Base-by-base conservation (phyloP, 2,113 vertebrate genomes). In the Hippoglossus stenolepis region DNA sequence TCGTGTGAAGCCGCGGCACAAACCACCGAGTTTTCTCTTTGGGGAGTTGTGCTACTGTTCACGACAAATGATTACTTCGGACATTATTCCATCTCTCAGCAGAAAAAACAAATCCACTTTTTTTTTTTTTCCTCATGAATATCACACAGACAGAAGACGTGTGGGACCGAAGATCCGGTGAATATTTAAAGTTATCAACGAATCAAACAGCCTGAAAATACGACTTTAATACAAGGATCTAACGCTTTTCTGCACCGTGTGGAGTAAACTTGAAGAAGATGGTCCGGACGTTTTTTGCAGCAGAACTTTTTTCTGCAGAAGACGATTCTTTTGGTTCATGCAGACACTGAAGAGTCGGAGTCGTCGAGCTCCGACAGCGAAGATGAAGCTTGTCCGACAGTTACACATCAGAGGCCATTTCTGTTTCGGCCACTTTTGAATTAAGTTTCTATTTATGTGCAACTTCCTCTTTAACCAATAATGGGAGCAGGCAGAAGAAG, bases 1-100 rank as follows among this genome's bases (percentile, higher is more conserved):
- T 96, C 0, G 95, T 95, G 23, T 98, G 93, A 97, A 62, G 3
- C 20, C 51, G 2, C 20, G 7, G 18, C 51, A n/a, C n/a, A n/a
- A n/a, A 10, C 51, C 15, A 5, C 56, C 2, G 54, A 47, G 21
- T 66, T 31, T 38, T 54, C n/a, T 20, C 38, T 60, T 40, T 60
- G 31, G 31, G 31, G 31, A 35, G 69, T 73, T n/a, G 62, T 24
- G 26, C 60, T 7, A 40, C 54, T 51, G 59, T 56, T 76, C 18
- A n/a, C 18, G 23, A 15, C 17, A 24, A 24, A 38, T 49, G 47
- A 62, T 31, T 20, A 2, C 15, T 20, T 3, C 59, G 10, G 28
- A 15, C 9, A n/a, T 2, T 53, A 61, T 35, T 57, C 20, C 3
- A 61, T 35, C 62, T 61, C 18, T 35, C 56, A n/a, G 10, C 3